phyloP scores from a whole-genome alignment of 2,888 invertebrate genomes.

The Drosophila anomelani region DNA sequence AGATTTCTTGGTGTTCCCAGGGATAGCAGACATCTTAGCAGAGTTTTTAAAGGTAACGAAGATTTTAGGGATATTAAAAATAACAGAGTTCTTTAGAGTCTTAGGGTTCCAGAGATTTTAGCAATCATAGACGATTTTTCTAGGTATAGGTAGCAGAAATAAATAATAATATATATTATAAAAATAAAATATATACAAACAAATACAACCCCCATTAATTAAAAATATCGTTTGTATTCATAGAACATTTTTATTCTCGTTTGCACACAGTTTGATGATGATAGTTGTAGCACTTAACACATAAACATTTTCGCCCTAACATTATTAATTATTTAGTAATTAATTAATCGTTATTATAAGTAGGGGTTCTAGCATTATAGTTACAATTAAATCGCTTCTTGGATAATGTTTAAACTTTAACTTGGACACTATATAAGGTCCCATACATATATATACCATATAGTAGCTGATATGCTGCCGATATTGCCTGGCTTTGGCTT shows the following conservation, averaged over 20 bases:
- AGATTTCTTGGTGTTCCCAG: too few relatives aligned
- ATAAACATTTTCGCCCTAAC: constrained; percentile 62
- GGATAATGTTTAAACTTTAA: constrained; percentile 9
- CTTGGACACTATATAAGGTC: constrained; percentile 39
- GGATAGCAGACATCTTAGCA: too few relatives aligned
- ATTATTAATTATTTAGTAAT: constrained; percentile 12
- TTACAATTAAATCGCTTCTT: constrained; percentile 35
- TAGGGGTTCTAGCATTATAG: constrained; percentile 15
- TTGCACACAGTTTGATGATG: constrained; percentile 61
- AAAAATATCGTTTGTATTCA: constrained; percentile 50
- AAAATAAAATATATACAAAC: too few relatives aligned
- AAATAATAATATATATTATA: not conserved
- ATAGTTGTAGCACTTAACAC: constrained; percentile 65
- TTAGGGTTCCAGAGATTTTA: not conserved
- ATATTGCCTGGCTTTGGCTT: constrained; percentile 66
- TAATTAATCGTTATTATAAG: constrained; percentile 28
- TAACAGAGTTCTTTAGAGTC: not conserved
- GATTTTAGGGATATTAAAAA: not conserved
- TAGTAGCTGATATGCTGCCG: constrained; percentile 73
- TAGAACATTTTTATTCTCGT: constrained; percentile 65
- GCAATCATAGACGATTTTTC: not conserved
- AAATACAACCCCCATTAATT: not conserved
- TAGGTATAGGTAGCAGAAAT: too few relatives aligned
- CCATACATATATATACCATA: constrained; percentile 47
- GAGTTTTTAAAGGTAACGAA: too few relatives aligned